Evolutionary conservation across 2,113 vertebrate genomes (phyloP).

Genomic region (Turnix velox): DNA sequence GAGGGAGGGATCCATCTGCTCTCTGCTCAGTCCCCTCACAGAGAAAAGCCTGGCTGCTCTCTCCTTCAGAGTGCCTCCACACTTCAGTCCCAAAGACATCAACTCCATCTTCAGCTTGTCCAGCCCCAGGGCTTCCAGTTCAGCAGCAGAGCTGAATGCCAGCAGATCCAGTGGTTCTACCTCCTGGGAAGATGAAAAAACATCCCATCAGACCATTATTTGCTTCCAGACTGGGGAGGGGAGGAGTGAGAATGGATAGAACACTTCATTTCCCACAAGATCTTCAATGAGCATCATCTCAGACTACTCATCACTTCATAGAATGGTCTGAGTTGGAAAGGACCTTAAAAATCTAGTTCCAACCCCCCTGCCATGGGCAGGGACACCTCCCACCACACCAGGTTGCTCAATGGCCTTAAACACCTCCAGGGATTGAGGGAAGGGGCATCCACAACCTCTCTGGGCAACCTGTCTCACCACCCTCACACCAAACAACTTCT

Average conservation of each 20-base stretch:
- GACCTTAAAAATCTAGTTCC: too few relatives aligned
- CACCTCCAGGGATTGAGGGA: too few relatives aligned
- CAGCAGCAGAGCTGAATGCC: constrained; percentile 59
- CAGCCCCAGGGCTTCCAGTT: constrained; percentile 85
- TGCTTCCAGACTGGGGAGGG: not conserved
- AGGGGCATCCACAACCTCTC: too few relatives aligned
- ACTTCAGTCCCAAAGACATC: constrained; percentile 83
- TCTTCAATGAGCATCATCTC: not conserved
- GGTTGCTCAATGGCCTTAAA: too few relatives aligned
- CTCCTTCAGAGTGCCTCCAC: constrained; percentile 88
- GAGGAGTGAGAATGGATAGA: not conserved
- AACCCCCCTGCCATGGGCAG: too few relatives aligned
- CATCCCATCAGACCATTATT: not conserved
- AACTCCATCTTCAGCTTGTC: constrained; percentile 85
- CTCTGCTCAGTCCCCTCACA: constrained; percentile 73
- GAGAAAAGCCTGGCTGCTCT: constrained; percentile 86
- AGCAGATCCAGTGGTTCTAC: constrained; percentile 63
- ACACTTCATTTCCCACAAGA: not conserved
- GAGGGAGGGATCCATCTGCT: constrained; percentile 79
- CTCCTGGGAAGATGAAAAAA: constrained; percentile 46
- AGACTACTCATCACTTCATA: not conserved
- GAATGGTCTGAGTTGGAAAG: too few relatives aligned
- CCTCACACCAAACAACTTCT: too few relatives aligned
- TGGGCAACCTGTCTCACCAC: too few relatives aligned
- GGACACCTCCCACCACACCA: too few relatives aligned